Percentiles rank a stretch among this genome's conserved stretches.
phyloP scores from a whole-genome alignment of 2,797 vertebrate species.

The Pteronotus mesoamericanus region DNA sequence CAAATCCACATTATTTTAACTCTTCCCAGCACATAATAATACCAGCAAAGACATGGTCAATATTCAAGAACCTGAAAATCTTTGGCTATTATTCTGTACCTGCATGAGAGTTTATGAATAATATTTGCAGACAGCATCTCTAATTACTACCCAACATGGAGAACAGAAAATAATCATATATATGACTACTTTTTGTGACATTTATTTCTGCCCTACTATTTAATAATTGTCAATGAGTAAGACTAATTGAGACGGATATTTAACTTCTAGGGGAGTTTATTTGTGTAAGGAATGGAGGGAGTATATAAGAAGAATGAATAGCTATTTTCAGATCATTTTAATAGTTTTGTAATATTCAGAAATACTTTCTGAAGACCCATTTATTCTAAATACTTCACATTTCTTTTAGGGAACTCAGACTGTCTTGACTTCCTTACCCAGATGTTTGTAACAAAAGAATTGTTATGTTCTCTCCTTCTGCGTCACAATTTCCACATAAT shows the following conservation, averaged over 20 bases:
- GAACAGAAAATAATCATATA: not conserved
- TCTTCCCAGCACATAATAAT: not conserved
- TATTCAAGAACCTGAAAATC: not conserved
- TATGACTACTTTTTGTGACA: not conserved
- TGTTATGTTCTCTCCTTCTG: slow-evolving; percentile 52
- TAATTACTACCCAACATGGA: not conserved
- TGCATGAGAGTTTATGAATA: not conserved
- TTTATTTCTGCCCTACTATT: not conserved
- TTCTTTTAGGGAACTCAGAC: slow-evolving; percentile 31
- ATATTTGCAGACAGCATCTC: not conserved
- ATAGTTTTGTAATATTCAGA: slow-evolving; percentile 22
- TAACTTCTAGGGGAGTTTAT: not conserved
- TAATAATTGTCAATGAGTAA: not conserved
- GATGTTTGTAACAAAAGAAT: slow-evolving; percentile 51
- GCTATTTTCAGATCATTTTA: slow-evolving; percentile 17
- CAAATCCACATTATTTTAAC: not conserved
- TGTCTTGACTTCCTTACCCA: slow-evolving; percentile 46
- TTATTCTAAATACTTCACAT: slow-evolving; percentile 27
- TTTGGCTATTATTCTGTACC: not conserved
- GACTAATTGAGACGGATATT: not conserved
- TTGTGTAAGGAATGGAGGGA: not conserved
- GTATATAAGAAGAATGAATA: not conserved
- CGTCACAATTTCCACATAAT: slow-evolving; percentile 49
- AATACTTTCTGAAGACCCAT: slow-evolving; percentile 22
- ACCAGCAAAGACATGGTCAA: not conserved